These are phyloP conservation scores for Catalaphyllia jardinei DNA, from an alignment of 64 coral and sea anemone species.

Conservation along the genomic window DNA sequence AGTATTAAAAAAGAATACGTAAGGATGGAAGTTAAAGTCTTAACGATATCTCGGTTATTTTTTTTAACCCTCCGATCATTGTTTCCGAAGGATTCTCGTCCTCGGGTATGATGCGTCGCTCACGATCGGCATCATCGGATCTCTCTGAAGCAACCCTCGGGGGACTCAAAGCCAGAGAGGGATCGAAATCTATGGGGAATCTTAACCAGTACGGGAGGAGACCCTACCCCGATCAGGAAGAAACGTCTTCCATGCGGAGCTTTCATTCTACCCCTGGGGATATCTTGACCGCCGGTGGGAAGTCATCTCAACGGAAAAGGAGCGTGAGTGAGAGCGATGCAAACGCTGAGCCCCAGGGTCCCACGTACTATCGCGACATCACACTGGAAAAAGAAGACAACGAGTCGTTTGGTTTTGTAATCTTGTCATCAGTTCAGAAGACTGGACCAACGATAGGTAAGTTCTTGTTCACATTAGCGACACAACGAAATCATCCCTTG, in stretches of 20 bases:
- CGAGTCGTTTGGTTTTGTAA: constrained; percentile 96
- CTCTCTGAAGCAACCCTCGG: constrained; percentile 31
- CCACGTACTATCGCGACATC: constrained; percentile 67
- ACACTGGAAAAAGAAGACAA: constrained; percentile 67
- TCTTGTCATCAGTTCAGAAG: constrained; percentile 81
- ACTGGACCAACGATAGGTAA: constrained; percentile 94
- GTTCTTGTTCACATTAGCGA: background rate
- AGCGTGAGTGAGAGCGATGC: constrained; percentile 78
- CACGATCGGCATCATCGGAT: constrained; percentile 62
- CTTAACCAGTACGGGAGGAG: constrained; percentile 21
- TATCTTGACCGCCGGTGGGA: background rate
- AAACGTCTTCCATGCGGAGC: constrained; percentile 21
- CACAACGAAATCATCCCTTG: too few species aligned
- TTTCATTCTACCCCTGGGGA: constrained; percentile 39
- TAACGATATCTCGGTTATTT: too few species aligned
- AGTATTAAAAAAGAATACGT: too few species aligned
- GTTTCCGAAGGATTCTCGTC: constrained; percentile 55
- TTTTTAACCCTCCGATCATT: background rate
- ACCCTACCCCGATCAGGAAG: background rate
- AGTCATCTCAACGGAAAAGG: constrained; percentile 54
- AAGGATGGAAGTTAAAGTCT: too few species aligned
- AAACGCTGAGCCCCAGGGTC: constrained; percentile 49
- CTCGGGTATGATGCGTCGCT: constrained; percentile 51
- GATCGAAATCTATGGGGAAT: constrained; percentile 18
- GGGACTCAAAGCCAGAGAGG: background rate